Evolutionary conservation across 2,113 vertebrate genomes (phyloP).

Genomic region (Cinclus cinclus): DNA sequence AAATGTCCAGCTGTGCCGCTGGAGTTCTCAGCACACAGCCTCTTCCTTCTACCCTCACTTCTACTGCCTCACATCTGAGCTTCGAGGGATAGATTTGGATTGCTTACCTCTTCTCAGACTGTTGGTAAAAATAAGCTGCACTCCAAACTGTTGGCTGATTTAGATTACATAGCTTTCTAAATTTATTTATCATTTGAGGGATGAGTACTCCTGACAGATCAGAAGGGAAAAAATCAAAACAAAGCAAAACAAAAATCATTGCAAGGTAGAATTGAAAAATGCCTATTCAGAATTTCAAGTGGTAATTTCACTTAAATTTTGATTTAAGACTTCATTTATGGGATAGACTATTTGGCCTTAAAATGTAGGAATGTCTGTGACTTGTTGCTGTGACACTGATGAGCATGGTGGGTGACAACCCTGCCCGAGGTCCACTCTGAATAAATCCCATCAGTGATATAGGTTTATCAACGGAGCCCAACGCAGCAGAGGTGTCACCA

Average conservation of each 20-base stretch:
- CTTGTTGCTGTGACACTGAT: not conserved
- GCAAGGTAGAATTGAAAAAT: not conserved
- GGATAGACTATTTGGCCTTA: not conserved
- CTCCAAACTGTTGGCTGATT: not conserved
- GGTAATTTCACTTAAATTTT: not conserved
- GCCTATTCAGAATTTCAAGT: not conserved
- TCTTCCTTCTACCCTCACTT: not conserved
- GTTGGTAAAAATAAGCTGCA: not conserved
- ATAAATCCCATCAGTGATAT: not conserved
- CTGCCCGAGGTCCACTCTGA: not conserved
- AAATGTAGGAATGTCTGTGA: not conserved
- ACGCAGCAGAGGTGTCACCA: not conserved
- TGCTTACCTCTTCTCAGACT: not conserved
- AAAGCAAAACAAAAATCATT: not conserved
- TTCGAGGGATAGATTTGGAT: not conserved
- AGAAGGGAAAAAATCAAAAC: not conserved
- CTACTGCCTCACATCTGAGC: not conserved
- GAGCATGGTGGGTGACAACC: not conserved
- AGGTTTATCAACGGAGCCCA: not conserved
- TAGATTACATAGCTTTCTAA: not conserved
- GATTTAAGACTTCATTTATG: not conserved
- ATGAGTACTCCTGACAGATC: not conserved
- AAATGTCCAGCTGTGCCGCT: fast-evolving
- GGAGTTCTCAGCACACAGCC: not conserved
- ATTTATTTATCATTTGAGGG: not conserved